Evolutionary conservation across 2,797 vertebrate species (phyloP).

Genomic region (Antrozous pallidus): DNA sequence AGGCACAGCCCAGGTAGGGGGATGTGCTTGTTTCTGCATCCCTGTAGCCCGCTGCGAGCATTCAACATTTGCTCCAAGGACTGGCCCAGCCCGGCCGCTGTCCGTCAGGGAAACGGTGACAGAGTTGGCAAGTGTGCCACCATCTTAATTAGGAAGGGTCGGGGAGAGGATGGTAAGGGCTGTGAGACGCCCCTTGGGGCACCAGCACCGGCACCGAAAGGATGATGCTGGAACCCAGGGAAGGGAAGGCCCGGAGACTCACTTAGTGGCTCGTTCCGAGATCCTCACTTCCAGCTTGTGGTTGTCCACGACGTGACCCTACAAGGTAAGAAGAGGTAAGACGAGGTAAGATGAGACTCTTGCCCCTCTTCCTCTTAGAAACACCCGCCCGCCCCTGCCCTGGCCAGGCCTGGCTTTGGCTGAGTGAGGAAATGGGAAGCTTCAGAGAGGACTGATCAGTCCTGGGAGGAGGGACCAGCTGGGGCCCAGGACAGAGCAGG

Average conservation of each 20-base stretch:
- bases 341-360: not conserved
- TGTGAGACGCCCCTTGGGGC: fast-evolving
- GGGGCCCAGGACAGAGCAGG: not conserved
- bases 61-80: not conserved
- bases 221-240: fast-evolving
- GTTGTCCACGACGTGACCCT: slow-evolving; percentile 91
- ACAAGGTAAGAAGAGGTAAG: not conserved
- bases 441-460: fast-evolving
- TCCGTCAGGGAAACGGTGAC: fast-evolving
- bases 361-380: not conserved
- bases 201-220: not conserved
- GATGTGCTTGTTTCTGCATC: fast-evolving
- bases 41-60: not conserved
- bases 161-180: not conserved
- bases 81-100: fast-evolving
- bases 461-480: not conserved
- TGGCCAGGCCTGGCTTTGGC: fast-evolving
- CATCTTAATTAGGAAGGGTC: not conserved
- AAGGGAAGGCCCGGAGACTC: slow-evolving; percentile 43
- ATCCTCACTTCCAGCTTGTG: slow-evolving; percentile 94
- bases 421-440: not conserved
- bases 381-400: fast-evolving
- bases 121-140: fast-evolving
- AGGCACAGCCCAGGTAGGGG: fast-evolving
- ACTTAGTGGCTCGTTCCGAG: slow-evolving; percentile 93